Conservation (phyloP, 1,140 invertebrate species). For the Neodiprion virginianus region DNA sequence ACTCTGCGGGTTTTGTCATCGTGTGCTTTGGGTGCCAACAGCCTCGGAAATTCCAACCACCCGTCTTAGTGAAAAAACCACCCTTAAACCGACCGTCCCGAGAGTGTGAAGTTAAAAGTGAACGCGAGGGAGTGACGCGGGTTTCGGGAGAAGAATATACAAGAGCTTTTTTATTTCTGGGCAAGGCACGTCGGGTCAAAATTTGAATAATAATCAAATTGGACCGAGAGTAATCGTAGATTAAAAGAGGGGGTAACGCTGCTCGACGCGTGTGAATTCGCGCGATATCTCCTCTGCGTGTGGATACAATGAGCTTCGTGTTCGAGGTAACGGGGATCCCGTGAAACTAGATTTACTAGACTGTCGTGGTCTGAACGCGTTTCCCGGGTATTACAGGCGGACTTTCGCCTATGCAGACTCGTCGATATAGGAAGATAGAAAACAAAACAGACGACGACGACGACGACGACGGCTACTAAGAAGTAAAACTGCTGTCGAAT, state of each 20-base stretch:
- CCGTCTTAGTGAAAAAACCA: too few relatives aligned
- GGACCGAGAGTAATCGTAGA: background rate
- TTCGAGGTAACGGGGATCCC: background rate
- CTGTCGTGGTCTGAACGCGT: background rate
- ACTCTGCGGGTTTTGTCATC: background rate
- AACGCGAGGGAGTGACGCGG: too few relatives aligned
- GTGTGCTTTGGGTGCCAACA: slow-evolving; percentile 15
- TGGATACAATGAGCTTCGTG: background rate
- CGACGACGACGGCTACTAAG: background rate
- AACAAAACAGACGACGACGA: background rate
- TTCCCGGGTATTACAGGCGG: background rate
- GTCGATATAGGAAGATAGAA: background rate
- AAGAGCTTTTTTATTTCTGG: too few relatives aligned
- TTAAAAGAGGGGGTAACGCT: background rate
- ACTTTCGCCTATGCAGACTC: background rate
- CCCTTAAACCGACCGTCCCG: too few relatives aligned
- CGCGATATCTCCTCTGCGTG: background rate
- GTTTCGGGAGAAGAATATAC: too few relatives aligned
- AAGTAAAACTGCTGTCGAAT: background rate
- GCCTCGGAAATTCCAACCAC: background rate
- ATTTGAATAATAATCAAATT: background rate
- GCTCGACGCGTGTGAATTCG: background rate
- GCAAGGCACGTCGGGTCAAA: too few relatives aligned
- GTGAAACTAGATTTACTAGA: background rate
- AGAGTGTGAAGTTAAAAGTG: background rate